Conservation (phyloP, 1,140 invertebrate genomes). For the Brachionus sp. region DNA sequence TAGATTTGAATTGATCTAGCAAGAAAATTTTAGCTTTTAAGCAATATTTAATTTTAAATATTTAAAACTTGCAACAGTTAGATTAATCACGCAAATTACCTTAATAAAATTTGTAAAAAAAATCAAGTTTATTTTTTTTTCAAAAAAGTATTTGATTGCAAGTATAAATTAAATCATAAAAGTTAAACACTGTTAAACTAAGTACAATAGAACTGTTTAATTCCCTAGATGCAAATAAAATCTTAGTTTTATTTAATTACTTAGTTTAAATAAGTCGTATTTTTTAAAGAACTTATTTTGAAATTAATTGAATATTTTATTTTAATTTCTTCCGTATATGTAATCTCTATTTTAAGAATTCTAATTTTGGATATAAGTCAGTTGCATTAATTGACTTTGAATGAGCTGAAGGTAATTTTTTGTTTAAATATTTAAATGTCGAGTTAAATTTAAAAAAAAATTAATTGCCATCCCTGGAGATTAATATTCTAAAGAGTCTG, state of each 20-base stretch:
- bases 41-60: not conserved
- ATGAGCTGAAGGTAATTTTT: not conserved
- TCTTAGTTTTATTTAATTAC: not conserved
- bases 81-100: not conserved
- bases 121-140: too few species aligned
- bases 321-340: not conserved
- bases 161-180: too few species aligned
- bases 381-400: not conserved
- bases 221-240: not conserved
- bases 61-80: not conserved
- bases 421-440: not conserved
- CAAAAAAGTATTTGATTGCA: too few species aligned
- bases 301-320: not conserved
- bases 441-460: too few species aligned
- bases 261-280: too few species aligned
- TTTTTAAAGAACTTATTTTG: not conserved
- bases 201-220: too few species aligned
- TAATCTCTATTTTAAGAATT: not conserved
- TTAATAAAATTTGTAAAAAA: not conserved
- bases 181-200: too few species aligned
- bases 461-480: too few species aligned
- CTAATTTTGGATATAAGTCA: not conserved
- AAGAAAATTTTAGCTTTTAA: not conserved
- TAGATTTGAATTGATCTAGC: not conserved
- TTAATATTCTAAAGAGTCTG: not conserved